These are phyloP conservation scores for Cephalophus harveyi DNA, from an alignment of 2,113 vertebrate genomes.

Conservation along the genomic window DNA sequence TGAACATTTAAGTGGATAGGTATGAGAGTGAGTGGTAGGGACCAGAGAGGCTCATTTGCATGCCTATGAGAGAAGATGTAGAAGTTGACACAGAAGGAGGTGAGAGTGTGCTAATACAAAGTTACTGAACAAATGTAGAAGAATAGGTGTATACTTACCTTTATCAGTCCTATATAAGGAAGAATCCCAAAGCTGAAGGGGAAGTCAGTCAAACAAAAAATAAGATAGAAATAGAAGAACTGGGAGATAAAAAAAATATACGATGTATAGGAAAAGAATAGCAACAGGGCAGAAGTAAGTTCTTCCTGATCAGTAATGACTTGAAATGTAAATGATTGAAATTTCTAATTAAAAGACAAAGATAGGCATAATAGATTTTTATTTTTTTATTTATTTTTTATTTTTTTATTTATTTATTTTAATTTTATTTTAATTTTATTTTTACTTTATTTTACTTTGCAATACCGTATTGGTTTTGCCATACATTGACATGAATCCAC, in stretches of 20 bases:
- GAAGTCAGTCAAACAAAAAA: neutral
- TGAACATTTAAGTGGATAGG: neutral
- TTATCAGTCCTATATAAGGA: neutral
- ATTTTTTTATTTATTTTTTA: too few species aligned
- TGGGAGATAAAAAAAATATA: neutral
- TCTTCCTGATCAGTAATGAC: neutral
- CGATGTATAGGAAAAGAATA: neutral
- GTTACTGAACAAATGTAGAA: neutral
- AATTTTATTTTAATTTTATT: too few species aligned
- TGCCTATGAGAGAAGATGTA: neutral
- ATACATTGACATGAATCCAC: too few species aligned
- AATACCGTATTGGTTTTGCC: too few species aligned
- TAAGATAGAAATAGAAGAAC: neutral
- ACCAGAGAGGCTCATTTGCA: neutral
- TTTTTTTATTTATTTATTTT: too few species aligned
- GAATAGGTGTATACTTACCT: neutral
- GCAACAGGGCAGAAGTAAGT: neutral
- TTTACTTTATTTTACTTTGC: too few species aligned
- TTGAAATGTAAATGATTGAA: neutral
- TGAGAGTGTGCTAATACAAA: neutral
- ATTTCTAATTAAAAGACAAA: conserved; percentile 7
- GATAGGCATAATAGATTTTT: neutral
- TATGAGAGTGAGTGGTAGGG: neutral
- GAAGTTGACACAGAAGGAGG: neutral
- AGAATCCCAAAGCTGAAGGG: neutral